Base-by-base conservation (phyloP, 23 tunicate species). In the Ascidia mentula region DNA sequence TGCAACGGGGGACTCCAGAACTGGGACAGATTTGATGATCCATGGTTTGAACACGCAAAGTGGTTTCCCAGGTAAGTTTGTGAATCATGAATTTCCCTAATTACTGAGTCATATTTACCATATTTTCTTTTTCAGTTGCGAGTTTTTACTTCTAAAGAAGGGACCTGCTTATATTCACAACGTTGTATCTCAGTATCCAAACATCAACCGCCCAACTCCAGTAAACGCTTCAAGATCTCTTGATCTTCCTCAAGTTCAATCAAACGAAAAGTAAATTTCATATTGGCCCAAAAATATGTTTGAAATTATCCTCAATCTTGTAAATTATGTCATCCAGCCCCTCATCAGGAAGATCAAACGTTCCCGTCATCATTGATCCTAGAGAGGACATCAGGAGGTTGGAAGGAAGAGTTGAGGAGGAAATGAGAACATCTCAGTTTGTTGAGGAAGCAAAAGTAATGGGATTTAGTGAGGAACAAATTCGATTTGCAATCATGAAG, bases 41-140 rank as follows among this genome's bases (percentile, higher is more conserved):
- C 90, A 9, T 86, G 90, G 90, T 31, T 53, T 20, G 90, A 86
- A 34, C 90, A 86, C 40, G 79, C 84, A 6, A 86, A 86, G 38
- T 86, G 90, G 90, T 86, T 69, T 79, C 90, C 90, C 45, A 45
- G 35, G 90, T 85, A 85, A 70, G 83, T 70, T 70, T 34, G n/a
- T n/a, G n/a, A n/a, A n/a, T n/a, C n/a, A n/a, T n/a, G n/a, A n/a
- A n/a, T 3, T 7, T 33, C 13, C 18, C 18, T 32, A 70, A 18
- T 4, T 1, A 3, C 18, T 5, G 18, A 30, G 31, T 32, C 3
- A 34, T 70, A 8, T n/a, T 45, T 45, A 36, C 15, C 31, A 45
- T 15, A 15, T 45, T 15, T n/a, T n/a, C n/a, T n/a, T 38, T 70
- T 38, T 1, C 71, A 82, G 86, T 28, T 83, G 87, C 61, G 87